These are phyloP conservation scores for Aphidius colemani DNA, from an alignment of 2,888 invertebrate species.

Conservation along the genomic window DNA sequence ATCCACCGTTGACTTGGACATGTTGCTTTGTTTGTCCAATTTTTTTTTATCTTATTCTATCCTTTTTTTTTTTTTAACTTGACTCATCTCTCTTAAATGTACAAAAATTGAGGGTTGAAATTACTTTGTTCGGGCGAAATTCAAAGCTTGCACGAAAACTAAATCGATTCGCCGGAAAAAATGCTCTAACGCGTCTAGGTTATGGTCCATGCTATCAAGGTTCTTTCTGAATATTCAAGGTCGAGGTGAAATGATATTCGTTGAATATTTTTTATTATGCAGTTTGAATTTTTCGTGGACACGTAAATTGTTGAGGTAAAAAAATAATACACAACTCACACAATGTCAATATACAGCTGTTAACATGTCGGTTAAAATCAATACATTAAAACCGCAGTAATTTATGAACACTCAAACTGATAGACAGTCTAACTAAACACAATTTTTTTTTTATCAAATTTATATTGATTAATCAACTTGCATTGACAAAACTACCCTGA, in stretches of 20 bases:
- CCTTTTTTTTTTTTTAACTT: neutral
- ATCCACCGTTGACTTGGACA: neutral
- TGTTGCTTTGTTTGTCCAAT: neutral
- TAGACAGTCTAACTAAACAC: no score
- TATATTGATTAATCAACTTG: no score
- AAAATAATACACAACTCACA: no score
- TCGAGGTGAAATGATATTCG: slow-evolving; percentile 15
- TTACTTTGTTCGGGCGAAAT: neutral
- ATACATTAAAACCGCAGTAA: no score
- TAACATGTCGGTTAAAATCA: no score
- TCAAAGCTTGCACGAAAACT: slow-evolving; percentile 25
- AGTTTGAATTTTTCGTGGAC: no score
- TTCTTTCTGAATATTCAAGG: slow-evolving; percentile 38
- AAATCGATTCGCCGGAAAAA: slow-evolving; percentile 26
- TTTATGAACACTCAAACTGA: no score
- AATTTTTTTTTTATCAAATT: no score
- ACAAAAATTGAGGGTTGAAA: neutral
- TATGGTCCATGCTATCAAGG: slow-evolving; percentile 32
- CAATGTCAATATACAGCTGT: no score
- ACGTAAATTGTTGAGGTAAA: no score
- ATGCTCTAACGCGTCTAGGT: slow-evolving; percentile 28
- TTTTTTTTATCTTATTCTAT: slow-evolving; percentile 22
- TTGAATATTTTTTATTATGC: no score
- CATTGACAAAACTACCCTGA: no score
- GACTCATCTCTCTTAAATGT: neutral